A percentile compares a stretch with the other conserved stretches of the same genome.
These are phyloP conservation scores for Saccostrea echinata DNA, from an alignment of 1,140 invertebrate species.

Conservation along the genomic window DNA sequence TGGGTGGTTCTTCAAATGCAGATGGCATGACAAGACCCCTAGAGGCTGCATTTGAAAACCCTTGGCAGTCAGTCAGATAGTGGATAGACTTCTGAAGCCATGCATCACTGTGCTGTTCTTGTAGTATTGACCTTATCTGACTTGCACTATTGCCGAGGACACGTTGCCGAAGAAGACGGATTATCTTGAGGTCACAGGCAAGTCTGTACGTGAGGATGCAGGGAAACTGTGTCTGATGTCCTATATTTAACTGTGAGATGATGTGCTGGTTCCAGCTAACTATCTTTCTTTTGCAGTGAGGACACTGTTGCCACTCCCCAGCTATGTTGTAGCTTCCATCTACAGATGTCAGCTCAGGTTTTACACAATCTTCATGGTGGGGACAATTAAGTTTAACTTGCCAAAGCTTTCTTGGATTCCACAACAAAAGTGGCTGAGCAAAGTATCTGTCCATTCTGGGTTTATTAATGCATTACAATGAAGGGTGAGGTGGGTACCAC, in stretches of 20 bases:
- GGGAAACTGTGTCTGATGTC: conserved; percentile 38
- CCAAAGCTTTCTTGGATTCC: too few relatives aligned
- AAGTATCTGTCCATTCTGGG: conserved; percentile 29
- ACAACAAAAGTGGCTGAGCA: neutral
- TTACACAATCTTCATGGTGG: too few relatives aligned
- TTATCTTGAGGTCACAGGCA: conserved; percentile 28
- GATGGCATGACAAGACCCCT: conserved; percentile 51
- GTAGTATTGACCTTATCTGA: neutral
- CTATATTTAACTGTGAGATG: conserved; percentile 19
- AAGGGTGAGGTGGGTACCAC: conserved; percentile 30
- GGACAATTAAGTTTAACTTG: too few relatives aligned
- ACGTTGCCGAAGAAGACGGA: conserved; percentile 34
- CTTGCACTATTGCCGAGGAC: conserved; percentile 41
- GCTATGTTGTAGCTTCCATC: conserved; percentile 38
- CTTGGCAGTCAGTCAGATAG: conserved; percentile 44
- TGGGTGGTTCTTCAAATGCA: conserved; percentile 56
- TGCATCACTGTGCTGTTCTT: conserved; percentile 35
- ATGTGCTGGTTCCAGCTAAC: conserved; percentile 37
- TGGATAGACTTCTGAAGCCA: conserved; percentile 23
- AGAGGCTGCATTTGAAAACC: conserved; percentile 19
- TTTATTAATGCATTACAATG: neutral
- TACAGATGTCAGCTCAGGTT: neutral
- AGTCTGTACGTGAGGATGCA: conserved; percentile 12
- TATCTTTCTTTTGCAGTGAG: conserved; percentile 21
- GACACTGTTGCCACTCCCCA: conserved; percentile 29